Evolutionary conservation across 2,888 invertebrate species (phyloP).

Genomic region (Chymomyza procnemis): DNA sequence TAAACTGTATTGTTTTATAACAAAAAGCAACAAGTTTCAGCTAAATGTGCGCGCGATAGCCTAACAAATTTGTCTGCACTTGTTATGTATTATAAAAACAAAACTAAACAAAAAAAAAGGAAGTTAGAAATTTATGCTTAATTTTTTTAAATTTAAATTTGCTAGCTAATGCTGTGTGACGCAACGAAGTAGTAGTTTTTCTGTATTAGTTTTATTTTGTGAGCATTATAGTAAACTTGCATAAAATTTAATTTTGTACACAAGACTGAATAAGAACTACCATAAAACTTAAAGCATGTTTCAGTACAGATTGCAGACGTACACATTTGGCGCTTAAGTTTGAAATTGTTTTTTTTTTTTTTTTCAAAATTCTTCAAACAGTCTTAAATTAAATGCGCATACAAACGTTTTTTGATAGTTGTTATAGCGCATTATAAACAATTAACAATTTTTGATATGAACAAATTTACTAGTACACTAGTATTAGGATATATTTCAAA

Average conservation of each 20-base stretch:
- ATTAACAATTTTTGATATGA: slow-evolving; percentile 39
- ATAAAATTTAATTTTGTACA: slow-evolving; percentile 62
- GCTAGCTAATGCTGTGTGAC: slow-evolving; percentile 34
- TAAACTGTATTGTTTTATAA: neutral
- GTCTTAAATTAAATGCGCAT: slow-evolving; percentile 26
- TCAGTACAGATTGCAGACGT: neutral
- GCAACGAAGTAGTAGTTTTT: neutral
- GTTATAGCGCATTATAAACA: slow-evolving; percentile 37
- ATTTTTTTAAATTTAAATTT: slow-evolving; percentile 5
- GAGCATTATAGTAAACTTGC: slow-evolving; percentile 51
- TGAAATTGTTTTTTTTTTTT: too few species aligned
- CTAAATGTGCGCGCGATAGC: neutral
- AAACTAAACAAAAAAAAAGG: neutral
- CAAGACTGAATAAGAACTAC: slow-evolving; percentile 65
- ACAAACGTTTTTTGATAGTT: slow-evolving; percentile 51
- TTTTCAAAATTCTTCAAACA: neutral
- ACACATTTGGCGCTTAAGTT: neutral
- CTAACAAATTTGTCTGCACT: neutral
- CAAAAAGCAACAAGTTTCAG: neutral
- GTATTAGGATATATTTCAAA: neutral
- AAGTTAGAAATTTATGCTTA: neutral
- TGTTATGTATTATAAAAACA: neutral
- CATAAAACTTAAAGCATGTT: slow-evolving; percentile 12
- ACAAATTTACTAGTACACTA: slow-evolving; percentile 24
- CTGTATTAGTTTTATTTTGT: neutral